A percentile compares a stretch with the other conserved stretches of the same genome.
Conservation (phyloP, 2,797 vertebrate genomes). For the Sebastes itinus region DNA sequence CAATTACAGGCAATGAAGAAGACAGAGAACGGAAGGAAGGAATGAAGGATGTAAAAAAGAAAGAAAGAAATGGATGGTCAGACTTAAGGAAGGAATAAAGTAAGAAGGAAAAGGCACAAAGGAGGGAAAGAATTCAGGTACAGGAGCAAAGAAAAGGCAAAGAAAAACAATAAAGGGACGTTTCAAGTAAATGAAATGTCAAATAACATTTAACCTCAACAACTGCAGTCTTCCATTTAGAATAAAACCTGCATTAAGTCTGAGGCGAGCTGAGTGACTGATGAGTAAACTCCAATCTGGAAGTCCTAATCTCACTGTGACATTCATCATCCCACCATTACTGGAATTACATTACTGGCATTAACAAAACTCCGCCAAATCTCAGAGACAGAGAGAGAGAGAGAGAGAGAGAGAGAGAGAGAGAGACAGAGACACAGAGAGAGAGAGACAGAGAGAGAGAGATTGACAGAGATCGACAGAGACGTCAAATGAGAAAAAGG, state of each 20-base stretch:
- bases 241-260: neutral
- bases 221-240: neutral
- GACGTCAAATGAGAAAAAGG: neutral
- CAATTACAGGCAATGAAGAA: neutral
- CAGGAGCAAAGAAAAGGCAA: neutral
- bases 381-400: neutral
- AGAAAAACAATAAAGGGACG: neutral
- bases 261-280: neutral
- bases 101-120: neutral
- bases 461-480: neutral
- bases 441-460: neutral
- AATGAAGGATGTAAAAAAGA: neutral
- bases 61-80: neutral
- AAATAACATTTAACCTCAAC: neutral
- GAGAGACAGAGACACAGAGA: too few species aligned
- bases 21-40: neutral
- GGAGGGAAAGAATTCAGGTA: neutral
- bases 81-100: neutral
- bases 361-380: neutral
- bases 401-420: neutral
- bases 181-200: neutral
- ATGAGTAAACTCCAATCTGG: neutral
- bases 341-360: conserved; percentile 22
- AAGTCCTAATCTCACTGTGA: conserved; percentile 7
- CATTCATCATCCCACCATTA: conserved; percentile 5